Conservation (phyloP, 2,888 invertebrate species). For the Calliphora vomitoria region DNA sequence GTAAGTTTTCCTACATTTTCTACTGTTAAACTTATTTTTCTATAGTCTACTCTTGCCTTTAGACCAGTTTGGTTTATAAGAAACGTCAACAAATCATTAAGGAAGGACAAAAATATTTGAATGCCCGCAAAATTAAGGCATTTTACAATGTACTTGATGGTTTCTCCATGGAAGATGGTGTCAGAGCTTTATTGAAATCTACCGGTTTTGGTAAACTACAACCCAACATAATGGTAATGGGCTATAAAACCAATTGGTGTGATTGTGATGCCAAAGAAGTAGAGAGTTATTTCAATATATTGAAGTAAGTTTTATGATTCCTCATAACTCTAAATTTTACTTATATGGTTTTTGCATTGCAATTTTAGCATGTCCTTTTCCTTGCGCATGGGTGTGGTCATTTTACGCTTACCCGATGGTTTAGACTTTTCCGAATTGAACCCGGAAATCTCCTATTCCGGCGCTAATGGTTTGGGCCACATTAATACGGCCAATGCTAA, state of each 20-base stretch:
- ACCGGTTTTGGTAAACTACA: conserved; percentile 95
- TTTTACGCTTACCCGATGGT: conserved; percentile 93
- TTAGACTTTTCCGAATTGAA: conserved; percentile 89
- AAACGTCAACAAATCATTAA: conserved; percentile 86
- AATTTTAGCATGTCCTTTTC: conserved; percentile 94
- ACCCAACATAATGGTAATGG: conserved; percentile 97
- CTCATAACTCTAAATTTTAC: neutral
- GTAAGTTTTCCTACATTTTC: conserved; percentile 85
- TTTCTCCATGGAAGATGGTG: conserved; percentile 90
- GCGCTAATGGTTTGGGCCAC: conserved; percentile 77
- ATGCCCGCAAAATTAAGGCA: conserved; percentile 92
- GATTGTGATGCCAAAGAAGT: conserved; percentile 90
- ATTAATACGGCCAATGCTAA: conserved; percentile 79
- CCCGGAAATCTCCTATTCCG: conserved; percentile 78
- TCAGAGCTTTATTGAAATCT: conserved; percentile 93
- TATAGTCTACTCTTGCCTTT: conserved; percentile 48
- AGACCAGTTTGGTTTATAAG: conserved; percentile 88
- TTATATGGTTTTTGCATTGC: neutral
- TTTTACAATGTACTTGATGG: conserved; percentile 94
- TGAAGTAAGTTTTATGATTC: conserved; percentile 90
- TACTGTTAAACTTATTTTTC: neutral
- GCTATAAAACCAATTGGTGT: conserved; percentile 96
- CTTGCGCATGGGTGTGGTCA: conserved; percentile 94
- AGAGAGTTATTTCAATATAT: conserved; percentile 95
- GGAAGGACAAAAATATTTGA: conserved; percentile 92